Evolutionary conservation across 1,140 invertebrate genomes (phyloP), one percentile per base, ranked within the genome.

Genomic region (Drosophila subobscura): DNA sequence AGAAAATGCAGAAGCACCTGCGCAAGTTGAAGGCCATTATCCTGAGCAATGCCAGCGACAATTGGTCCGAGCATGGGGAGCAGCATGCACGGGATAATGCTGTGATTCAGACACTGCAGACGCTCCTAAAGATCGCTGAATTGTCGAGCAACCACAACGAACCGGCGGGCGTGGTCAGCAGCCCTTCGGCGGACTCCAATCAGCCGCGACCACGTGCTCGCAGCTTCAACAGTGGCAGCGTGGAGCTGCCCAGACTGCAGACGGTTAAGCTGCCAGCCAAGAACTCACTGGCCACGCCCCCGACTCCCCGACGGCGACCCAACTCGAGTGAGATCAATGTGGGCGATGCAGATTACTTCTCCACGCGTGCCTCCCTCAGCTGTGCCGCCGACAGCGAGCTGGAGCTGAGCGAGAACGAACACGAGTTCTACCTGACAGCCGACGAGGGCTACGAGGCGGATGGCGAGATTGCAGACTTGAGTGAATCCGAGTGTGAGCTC

Each of bases 361-460:
- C 90, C 22, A 88, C 89, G 10, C 61, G 79, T 6, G 84, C 85
- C 37, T 90, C 89, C 8, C 50, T 85, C 6, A 89, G 80, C 40
- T 89, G 90, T 23, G 76, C 74, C n/a, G 83, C 83, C 29, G 90
- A 91, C 23, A 91, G 89, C 41, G 90, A 91, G 16, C 52, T 90
- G 58, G 89, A 91, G 51, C 57, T 90, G 5, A 90, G 85, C 42
- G 90, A 91, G 40, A 83, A 90, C 22, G 86, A 90, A 51, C 84
- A 90, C 46, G 89, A 89, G 33, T 90, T 68, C 14, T 91, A 91
- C 61, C 42, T 86, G 20, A 90, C 89, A 0, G 91, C 91, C 3
- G 91, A 91, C 23, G 91, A 91, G 55, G 91, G 91, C 1, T 91
- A 91, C 53, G 90, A 91, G 52, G 91, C 90, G 22, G 91, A 91